A percentile compares a stretch with the other conserved stretches of the same genome.
These are phyloP conservation scores for Quadriops clusia DNA, from an alignment of 2,888 invertebrate species.

Conservation along the genomic window DNA sequence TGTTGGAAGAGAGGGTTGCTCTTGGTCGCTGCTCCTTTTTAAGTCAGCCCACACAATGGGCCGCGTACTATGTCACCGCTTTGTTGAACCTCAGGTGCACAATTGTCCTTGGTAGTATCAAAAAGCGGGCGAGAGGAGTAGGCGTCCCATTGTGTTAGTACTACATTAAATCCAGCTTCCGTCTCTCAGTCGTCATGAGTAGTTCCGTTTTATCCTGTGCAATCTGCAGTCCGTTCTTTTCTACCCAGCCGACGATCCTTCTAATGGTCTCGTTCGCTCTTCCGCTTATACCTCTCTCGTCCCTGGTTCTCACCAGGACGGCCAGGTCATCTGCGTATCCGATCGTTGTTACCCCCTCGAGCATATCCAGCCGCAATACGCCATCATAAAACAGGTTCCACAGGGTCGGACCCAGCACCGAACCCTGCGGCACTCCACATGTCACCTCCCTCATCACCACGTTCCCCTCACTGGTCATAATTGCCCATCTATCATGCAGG, in stretches of 20 bases:
- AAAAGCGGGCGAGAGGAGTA: no score
- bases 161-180: neutral
- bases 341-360: constrained; percentile 4
- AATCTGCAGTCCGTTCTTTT: constrained; percentile 7
- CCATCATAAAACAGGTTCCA: constrained; percentile 12
- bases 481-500: constrained; percentile 4
- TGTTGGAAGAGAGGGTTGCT: no score
- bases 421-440: constrained; percentile 14
- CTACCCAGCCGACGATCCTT: constrained; percentile 5
- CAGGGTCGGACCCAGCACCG: constrained; percentile 8
- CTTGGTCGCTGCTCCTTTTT: no score
- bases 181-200: constrained; percentile 5
- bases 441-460: neutral
- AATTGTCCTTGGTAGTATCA: no score
- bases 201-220: constrained; percentile 10
- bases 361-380: constrained; percentile 8
- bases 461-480: neutral
- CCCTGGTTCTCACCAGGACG: neutral
- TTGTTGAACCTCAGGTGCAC: no score
- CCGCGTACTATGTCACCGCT: no score
- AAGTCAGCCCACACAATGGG: no score
- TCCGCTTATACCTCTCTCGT: constrained; percentile 4
- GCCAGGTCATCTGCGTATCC: constrained; percentile 2
- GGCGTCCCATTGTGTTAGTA: no score
- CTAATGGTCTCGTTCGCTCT: constrained; percentile 3